Conservation (phyloP, 2,888 invertebrate genomes). For the Leptarthrus brevirostris region DNA sequence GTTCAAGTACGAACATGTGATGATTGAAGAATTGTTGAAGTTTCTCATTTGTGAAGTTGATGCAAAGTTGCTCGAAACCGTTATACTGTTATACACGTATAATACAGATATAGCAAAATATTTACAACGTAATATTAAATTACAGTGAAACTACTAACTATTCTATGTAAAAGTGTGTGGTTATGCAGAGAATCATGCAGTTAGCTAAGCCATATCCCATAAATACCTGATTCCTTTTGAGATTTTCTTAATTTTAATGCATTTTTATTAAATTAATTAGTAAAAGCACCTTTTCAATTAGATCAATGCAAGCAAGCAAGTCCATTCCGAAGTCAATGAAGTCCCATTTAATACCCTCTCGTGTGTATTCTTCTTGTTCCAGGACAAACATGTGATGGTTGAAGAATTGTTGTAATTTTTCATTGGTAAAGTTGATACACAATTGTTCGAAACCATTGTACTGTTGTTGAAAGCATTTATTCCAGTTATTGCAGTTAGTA, state of each 20-base stretch:
- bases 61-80: conserved; percentile 99
- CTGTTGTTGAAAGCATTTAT: conserved; percentile 5
- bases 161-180: too few relatives aligned
- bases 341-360: conserved; percentile 93
- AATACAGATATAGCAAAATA: conserved; percentile 52
- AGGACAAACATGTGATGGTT: conserved; percentile 98
- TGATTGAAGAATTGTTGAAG: conserved; percentile 99
- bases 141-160: too few relatives aligned
- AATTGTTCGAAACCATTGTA: conserved; percentile 95
- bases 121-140: too few relatives aligned
- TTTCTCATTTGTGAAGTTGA: conserved; percentile 99
- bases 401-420: conserved; percentile 98
- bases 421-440: conserved; percentile 98
- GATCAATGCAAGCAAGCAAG: conserved; percentile 93
- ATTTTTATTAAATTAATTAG: too few relatives aligned
- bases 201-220: too few relatives aligned
- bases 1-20: conserved; percentile 99
- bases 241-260: too few relatives aligned
- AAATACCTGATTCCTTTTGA: too few relatives aligned
- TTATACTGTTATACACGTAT: conserved; percentile 78
- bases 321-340: conserved; percentile 99
- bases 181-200: too few relatives aligned
- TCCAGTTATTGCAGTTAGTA: conserved; percentile 20
- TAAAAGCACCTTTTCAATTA: conserved; percentile 75
- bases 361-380: conserved; percentile 96